phyloP scores from a whole-genome alignment of 2,888 invertebrate species.

The Cyrtodaria siliqua region DNA sequence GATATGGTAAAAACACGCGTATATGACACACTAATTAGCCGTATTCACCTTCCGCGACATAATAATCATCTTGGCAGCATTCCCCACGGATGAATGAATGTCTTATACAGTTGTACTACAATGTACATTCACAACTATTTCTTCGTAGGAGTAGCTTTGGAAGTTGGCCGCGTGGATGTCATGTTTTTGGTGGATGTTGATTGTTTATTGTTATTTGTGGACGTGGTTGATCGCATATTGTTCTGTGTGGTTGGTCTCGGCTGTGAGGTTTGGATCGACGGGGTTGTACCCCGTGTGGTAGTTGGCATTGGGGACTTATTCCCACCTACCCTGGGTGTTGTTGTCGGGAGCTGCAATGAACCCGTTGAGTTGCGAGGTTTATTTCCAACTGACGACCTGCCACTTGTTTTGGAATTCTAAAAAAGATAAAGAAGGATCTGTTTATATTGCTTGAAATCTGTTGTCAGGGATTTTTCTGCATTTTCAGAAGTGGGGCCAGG shows the following conservation, averaged over 20 bases:
- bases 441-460: no score
- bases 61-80: neutral
- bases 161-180: slow-evolving; percentile 16
- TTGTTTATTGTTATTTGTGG: slow-evolving; percentile 27
- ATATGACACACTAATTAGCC: neutral
- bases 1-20: no score
- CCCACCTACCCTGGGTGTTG: slow-evolving; percentile 17
- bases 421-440: no score
- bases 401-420: slow-evolving; percentile 7
- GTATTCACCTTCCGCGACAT: neutral
- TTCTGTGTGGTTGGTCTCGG: slow-evolving; percentile 17
- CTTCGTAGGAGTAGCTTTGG: slow-evolving; percentile 1
- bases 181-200: slow-evolving; percentile 25
- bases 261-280: slow-evolving; percentile 3
- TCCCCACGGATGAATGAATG: neutral
- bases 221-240: slow-evolving; percentile 10
- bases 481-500: no score
- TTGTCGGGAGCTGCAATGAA: slow-evolving; percentile 31
- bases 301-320: slow-evolving; percentile 49
- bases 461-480: no score
- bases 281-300: slow-evolving; percentile 12
- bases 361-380: slow-evolving; percentile 30
- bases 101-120: neutral
- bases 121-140: slow-evolving; percentile 6
- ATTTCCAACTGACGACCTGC: slow-evolving; percentile 25